phyloP scores from a whole-genome alignment of 2,888 invertebrate species.

The Nemoura dubitans region DNA sequence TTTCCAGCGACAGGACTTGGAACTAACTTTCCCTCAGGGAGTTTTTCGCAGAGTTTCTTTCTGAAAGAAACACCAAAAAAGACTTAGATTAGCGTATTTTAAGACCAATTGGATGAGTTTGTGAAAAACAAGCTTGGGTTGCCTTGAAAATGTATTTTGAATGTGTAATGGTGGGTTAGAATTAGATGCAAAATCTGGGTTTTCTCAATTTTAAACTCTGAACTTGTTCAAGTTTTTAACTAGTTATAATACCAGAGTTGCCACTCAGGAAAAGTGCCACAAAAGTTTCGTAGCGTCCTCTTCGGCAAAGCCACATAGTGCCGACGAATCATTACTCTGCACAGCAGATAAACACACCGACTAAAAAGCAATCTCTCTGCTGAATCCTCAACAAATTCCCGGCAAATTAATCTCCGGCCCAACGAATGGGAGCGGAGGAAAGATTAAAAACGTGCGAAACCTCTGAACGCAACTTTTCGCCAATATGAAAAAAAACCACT shows the following conservation, averaged over 20 bases:
- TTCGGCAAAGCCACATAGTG: background rate
- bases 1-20: background rate
- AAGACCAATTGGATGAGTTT: background rate
- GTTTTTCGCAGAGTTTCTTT: background rate
- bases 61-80: background rate
- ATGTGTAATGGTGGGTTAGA: background rate
- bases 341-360: background rate
- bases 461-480: background rate
- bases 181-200: background rate
- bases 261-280: slow-evolving; percentile 37
- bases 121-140: background rate
- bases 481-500: background rate
- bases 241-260: slow-evolving; percentile 10
- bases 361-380: slow-evolving; percentile 20
- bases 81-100: background rate
- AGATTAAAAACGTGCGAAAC: slow-evolving; percentile 3
- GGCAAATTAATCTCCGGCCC: background rate
- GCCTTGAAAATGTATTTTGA: background rate
- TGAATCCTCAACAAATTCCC: background rate
- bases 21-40: background rate
- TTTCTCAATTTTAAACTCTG: background rate
- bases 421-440: background rate
- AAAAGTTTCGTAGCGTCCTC: slow-evolving; percentile 21
- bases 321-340: background rate
- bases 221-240: slow-evolving; percentile 10